phyloP scores from a whole-genome alignment of 1,140 invertebrate species.

The Sinella curviseta region DNA sequence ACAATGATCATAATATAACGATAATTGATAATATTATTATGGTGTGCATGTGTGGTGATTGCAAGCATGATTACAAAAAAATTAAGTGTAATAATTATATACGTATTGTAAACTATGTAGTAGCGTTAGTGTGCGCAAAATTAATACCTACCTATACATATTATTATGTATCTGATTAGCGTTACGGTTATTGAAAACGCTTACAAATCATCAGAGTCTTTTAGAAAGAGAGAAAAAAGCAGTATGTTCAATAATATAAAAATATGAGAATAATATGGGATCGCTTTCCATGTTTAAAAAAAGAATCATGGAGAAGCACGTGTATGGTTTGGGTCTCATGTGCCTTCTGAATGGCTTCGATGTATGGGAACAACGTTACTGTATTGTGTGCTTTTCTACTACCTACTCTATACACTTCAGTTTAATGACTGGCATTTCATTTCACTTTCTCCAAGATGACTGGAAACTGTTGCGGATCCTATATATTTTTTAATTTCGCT shows the following conservation, averaged over 20 bases:
- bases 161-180: neutral
- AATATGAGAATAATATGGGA: neutral
- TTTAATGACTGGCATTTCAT: neutral
- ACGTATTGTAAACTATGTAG: too few species aligned
- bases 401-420: neutral
- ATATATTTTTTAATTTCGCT: too few species aligned
- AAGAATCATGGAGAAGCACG: neutral
- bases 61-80: neutral
- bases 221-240: neutral
- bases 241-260: neutral
- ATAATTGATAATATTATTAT: too few species aligned
- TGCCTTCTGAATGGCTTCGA: constrained; percentile 24
- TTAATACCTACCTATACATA: too few species aligned
- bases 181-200: constrained; percentile 10
- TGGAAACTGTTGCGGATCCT: too few species aligned
- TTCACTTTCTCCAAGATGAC: neutral
- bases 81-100: too few species aligned
- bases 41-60: neutral
- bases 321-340: constrained; percentile 22
- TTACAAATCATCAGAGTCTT: constrained; percentile 21
- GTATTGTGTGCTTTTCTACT: constrained; percentile 5
- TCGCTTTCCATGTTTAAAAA: neutral
- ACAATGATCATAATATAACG: too few species aligned
- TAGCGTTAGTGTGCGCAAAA: too few species aligned
- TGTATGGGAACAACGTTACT: constrained; percentile 23